These are phyloP conservation scores for Yasuhikotakia modesta DNA, from an alignment of 2,797 vertebrate genomes.

Conservation along the genomic window DNA sequence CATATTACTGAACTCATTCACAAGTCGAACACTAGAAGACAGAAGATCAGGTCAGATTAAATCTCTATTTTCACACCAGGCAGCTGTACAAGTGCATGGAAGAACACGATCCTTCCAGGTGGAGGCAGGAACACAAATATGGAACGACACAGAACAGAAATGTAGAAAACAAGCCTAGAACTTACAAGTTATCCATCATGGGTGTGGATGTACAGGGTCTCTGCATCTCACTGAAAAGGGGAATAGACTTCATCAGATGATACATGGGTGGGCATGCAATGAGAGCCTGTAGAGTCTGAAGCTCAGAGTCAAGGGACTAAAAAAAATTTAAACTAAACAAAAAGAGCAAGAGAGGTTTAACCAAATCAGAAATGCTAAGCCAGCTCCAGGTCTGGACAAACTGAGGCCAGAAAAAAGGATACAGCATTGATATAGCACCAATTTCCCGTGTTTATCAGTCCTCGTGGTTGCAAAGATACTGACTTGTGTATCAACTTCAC, in stretches of 20 bases:
- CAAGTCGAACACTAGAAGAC: slow-evolving; percentile 85
- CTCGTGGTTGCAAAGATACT: slow-evolving; percentile 98
- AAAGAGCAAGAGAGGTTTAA: background rate
- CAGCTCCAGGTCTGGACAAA: background rate
- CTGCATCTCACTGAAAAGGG: slow-evolving; percentile 88
- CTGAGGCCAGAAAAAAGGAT: slow-evolving; percentile 81
- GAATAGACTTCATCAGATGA: slow-evolving; percentile 99
- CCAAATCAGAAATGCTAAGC: no score
- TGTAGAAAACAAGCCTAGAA: slow-evolving; percentile 60
- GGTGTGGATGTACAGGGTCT: slow-evolving; percentile 95
- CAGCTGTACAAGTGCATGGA: no score
- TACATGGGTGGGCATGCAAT: slow-evolving; percentile 99
- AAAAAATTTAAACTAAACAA: no score
- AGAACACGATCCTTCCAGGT: no score
- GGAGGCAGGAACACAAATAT: no score
- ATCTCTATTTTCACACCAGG: no score
- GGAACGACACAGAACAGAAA: no score
- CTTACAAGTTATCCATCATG: slow-evolving; percentile 99
- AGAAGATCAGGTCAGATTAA: slow-evolving; percentile 11
- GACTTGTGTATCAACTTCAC: slow-evolving; percentile 99
- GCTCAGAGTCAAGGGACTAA: slow-evolving; percentile 49
- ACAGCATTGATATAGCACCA: slow-evolving; percentile 99
- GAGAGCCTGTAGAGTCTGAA: slow-evolving; percentile 94
- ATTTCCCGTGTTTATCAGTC: slow-evolving; percentile 99
- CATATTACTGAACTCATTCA: slow-evolving; percentile 99